Base-by-base conservation (phyloP, 2,797 vertebrate genomes). In the Alcedo atthis region DNA sequence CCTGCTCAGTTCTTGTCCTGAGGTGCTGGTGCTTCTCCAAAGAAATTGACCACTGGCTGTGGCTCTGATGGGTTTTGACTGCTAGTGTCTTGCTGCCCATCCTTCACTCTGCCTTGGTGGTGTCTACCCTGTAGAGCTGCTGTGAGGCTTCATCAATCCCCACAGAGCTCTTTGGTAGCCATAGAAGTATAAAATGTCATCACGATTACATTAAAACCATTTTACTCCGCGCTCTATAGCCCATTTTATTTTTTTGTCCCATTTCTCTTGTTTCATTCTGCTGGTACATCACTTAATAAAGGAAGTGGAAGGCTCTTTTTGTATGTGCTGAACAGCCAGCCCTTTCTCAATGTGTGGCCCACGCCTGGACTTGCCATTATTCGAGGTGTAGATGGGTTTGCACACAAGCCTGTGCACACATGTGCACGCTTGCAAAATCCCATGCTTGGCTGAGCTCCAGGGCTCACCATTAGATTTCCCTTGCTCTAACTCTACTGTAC, bases 401-500 rank as follows among this genome's bases (percentile, higher is more conserved):
- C 76, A 83, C 83, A 90, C 51, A 42, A 82, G 73, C 73, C 73
- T 81, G 79, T 0, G 1, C 55, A 21, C 69, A 89, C 74, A 73
- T 4, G 1, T 66, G 85, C 46, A 15, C 0, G 2, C 68, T 85
- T 76, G 76, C 90, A 89, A 46, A 91, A 90, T 90, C 79, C 5
- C 42, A 64, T 0, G 8, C 75, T 59, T 59, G 75, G 59, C 64
- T 30, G 51, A 90, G 64, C 74, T 91, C 87, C 68, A 45, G 58
- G 58, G 28, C 35, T 30, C 58, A 87, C 75, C 89, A 80, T 78
- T 80, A 81, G 58, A 93, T 79, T 92, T 89, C 85, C 92, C 77
- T 62, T 71, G 77, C 89, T 83, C 15, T 90, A 82, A 92, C 92
- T 92, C 85, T 75, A 92, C 92, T 94, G 95, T 94, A 92, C 68